A percentile compares a stretch with the other conserved stretches of the same genome.
Conservation (phyloP, 2,113 vertebrate genomes). For the Clarias macrocephalus region DNA sequence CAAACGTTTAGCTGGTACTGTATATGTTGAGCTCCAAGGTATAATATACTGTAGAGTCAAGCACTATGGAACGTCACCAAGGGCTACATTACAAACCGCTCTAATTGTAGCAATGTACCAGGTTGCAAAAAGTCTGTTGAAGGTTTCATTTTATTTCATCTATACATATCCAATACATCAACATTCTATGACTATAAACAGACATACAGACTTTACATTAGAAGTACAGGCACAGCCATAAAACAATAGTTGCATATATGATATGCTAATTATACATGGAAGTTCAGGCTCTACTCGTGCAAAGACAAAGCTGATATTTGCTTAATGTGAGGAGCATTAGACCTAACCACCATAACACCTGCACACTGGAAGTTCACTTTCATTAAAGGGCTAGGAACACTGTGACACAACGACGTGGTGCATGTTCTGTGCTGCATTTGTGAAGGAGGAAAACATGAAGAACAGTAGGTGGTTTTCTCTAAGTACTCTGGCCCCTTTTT, state of each 20-base stretch:
- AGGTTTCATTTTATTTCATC: neutral
- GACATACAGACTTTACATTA: slow-evolving; percentile 33
- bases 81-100: neutral
- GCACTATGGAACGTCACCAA: neutral
- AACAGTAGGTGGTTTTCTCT: neutral
- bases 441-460: neutral
- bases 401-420: neutral
- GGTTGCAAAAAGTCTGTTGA: neutral
- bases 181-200: neutral
- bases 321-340: slow-evolving; percentile 27
- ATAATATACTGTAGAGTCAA: neutral
- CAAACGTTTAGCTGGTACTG: too few species aligned
- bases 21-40: neutral
- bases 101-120: neutral
- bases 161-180: neutral
- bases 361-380: slow-evolving; percentile 8
- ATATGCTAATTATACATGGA: slow-evolving; percentile 47
- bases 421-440: neutral
- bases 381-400: slow-evolving; percentile 28
- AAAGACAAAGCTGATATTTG: slow-evolving; percentile 16
- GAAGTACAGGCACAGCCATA: slow-evolving; percentile 36
- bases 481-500: neutral
- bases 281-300: slow-evolving; percentile 26
- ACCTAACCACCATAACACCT: slow-evolving; percentile 27
- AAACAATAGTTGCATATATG: slow-evolving; percentile 50